A percentile compares a stretch with the other conserved stretches of the same genome.
phyloP scores from a whole-genome alignment of 1,140 invertebrate species.

The Calliphora vicina region DNA sequence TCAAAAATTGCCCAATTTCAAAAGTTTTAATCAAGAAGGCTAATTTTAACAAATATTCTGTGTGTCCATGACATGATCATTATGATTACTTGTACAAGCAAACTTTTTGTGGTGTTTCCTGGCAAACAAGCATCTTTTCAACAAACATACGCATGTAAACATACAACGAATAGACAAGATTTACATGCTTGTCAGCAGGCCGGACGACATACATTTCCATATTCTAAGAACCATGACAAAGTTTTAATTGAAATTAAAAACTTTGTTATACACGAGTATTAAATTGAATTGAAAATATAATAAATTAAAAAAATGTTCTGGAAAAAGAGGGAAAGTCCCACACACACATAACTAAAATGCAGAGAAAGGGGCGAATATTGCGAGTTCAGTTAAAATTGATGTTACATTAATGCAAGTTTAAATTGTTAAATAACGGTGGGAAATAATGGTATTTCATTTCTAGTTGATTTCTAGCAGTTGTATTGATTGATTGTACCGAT shows the following conservation, averaged over 20 bases:
- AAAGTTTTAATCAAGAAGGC: not conserved
- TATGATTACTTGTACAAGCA: not conserved
- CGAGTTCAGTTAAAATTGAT: too few species aligned
- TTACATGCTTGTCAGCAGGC: not conserved
- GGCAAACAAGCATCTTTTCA: not conserved
- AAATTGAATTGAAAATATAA: not conserved
- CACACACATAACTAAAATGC: not conserved
- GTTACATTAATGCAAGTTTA: too few species aligned
- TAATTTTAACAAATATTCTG: not conserved
- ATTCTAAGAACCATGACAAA: not conserved
- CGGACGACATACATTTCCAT: not conserved
- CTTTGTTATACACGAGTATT: not conserved
- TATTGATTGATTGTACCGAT: too few species aligned
- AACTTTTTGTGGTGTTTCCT: not conserved
- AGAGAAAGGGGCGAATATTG: not conserved
- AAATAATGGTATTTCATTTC: too few species aligned
- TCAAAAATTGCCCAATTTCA: not conserved
- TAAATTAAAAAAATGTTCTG: not conserved
- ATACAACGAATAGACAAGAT: not conserved
- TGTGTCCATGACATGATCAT: slow-evolving; percentile 8
- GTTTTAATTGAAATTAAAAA: slow-evolving; percentile 34
- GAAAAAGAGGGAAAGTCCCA: not conserved
- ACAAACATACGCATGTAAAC: not conserved
- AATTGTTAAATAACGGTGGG: too few species aligned
- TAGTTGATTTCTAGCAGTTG: too few species aligned